Percentiles rank a stretch among this genome's conserved stretches.
Evolutionary conservation across 2,113 vertebrate species (phyloP).

Genomic region (Brienomyrus brachyistius): DNA sequence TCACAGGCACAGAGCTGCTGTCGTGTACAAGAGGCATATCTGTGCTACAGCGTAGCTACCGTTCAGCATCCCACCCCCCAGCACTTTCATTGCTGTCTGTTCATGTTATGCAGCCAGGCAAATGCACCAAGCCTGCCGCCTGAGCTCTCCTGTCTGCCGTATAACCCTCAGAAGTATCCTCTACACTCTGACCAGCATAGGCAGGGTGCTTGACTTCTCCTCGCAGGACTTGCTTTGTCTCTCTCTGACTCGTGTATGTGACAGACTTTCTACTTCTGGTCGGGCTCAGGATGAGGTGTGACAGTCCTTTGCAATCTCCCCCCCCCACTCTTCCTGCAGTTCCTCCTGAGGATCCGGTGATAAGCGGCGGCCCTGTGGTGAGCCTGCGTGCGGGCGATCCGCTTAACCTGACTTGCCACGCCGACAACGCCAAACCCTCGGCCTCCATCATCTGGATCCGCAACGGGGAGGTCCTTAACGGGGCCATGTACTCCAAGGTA

Average conservation of each 20-base stretch:
- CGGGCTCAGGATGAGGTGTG: background rate
- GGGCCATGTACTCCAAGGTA: slow-evolving; percentile 97
- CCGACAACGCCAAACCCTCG: slow-evolving; percentile 90
- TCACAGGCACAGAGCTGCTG: background rate
- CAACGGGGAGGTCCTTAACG: slow-evolving; percentile 85
- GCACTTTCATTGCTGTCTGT: background rate
- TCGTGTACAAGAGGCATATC: background rate
- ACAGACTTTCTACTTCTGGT: background rate
- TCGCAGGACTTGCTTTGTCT: background rate
- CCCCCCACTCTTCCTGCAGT: slow-evolving; percentile 56
- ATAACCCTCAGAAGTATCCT: background rate
- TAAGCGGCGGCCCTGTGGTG: slow-evolving; percentile 84
- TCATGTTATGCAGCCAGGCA: background rate
- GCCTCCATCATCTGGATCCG: slow-evolving; percentile 94
- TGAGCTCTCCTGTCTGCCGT: background rate
- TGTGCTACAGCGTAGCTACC: background rate
- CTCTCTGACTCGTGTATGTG: background rate
- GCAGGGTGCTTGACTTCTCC: background rate
- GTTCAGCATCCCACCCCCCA: background rate
- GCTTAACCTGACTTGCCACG: slow-evolving; percentile 92
- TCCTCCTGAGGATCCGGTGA: slow-evolving; percentile 90
- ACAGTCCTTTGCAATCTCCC: background rate
- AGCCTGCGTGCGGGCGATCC: slow-evolving; percentile 88
- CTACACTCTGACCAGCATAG: background rate
- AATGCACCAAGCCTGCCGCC: background rate